Base-by-base conservation (phyloP, 2,113 vertebrate species). In the Myiopsitta monachus region DNA sequence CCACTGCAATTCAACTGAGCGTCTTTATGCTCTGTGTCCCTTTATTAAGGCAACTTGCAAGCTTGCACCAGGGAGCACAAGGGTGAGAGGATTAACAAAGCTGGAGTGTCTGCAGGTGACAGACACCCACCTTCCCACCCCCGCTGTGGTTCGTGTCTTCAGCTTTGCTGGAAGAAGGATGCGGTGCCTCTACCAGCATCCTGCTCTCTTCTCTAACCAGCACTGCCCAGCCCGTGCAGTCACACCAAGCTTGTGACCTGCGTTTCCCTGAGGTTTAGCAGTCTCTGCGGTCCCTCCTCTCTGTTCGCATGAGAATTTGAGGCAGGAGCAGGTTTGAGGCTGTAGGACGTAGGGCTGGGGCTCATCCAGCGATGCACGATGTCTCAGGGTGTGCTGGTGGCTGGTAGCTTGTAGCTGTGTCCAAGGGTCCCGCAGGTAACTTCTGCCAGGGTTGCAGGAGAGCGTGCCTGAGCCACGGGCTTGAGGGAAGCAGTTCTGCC, bases 351-450 rank as follows among this genome's bases (percentile, higher is more conserved):
- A 22, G 55, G 47, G 39, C 46, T 83, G 62, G 62, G 78, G 18
- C 43, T 38, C 49, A 24, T 38, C 36, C 59, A 6, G 57, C 9
- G 2, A 16, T 6, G 5, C 3, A 2, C 1, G 1, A 3, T 49
- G 44, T 18, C 68, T 67, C 5, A 0, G 24, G 4, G 55, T 19
- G 64, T 27, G 49, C 64, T 39, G 79, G 21, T 0, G 0, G 18
- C 68, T 26, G 51, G 38, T n/a, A n/a, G 33, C 67, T 74, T 4
- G 0, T 22, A 18, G 82, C 61, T 49, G 12, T 28, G 54, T 11
- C 63, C 7, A 3, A 16, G 63, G 9, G 26, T 62, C 85, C 43
- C 43, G 19, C 43, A 30, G 54, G 69, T 28, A 23, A 17, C 41
- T 38, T 28, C 7, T 3, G 11, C 13, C 30, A 19, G 44, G 23